These are phyloP conservation scores for Carduelis carduelis DNA, from an alignment of 2,797 vertebrate genomes.

Conservation along the genomic window DNA sequence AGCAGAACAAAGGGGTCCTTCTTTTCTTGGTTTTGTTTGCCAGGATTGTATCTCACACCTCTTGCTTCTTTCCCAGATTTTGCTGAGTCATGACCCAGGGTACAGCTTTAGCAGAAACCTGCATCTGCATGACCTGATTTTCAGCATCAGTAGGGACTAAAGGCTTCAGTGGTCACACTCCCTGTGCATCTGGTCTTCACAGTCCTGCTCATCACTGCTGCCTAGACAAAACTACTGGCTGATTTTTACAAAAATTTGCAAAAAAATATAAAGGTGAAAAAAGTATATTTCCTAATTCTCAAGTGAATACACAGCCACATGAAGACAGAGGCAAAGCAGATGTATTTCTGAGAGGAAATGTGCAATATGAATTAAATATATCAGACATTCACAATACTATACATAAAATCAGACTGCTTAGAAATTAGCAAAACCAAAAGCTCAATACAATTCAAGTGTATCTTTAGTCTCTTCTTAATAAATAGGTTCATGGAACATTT, in stretches of 20 bases:
- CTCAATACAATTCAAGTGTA: not conserved
- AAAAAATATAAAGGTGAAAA: not conserved
- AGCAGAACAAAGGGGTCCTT: not conserved
- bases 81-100: not conserved
- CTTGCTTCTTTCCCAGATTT: not conserved
- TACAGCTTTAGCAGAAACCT: not conserved
- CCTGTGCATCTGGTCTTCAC: not conserved
- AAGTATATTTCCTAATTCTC: not conserved
- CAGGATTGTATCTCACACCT: not conserved
- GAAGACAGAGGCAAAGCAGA: not conserved
- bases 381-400: not conserved
- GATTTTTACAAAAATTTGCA: not conserved
- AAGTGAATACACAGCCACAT: not conserved
- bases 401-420: not conserved
- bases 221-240: not conserved
- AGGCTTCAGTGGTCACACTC: not conserved
- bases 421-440: not conserved
- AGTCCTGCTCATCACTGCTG: not conserved
- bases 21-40: not conserved
- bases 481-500: not conserved
- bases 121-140: not conserved
- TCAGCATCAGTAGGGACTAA: not conserved
- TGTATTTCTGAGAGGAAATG: not conserved
- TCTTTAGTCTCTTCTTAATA: not conserved
- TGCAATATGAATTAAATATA: not conserved